phyloP scores from a whole-genome alignment of 2,888 invertebrate genomes.

The Ferdinandea cuprea region DNA sequence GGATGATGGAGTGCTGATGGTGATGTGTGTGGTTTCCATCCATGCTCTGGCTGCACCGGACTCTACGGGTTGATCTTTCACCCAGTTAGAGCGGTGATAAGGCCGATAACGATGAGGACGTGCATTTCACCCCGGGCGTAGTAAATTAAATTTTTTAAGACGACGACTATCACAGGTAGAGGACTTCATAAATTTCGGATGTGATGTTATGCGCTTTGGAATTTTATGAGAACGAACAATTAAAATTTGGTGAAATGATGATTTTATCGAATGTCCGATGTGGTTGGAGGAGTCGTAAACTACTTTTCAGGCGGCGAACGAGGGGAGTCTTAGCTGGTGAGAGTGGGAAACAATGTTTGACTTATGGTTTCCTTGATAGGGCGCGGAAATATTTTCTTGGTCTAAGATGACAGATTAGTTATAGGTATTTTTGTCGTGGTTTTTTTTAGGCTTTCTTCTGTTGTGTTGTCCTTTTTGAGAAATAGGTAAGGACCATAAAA shows the following conservation, averaged over 20 bases:
- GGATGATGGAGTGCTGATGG: conserved; percentile 68
- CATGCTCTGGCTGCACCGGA: conserved; percentile 10
- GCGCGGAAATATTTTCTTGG: not conserved
- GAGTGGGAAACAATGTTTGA: conserved; percentile 55
- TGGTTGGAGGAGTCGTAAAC: conserved; percentile 40
- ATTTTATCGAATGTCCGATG: conserved; percentile 52
- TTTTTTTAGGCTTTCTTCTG: too few relatives aligned
- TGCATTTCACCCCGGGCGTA: conserved; percentile 67
- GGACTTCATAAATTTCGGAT: conserved; percentile 67
- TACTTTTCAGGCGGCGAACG: not conserved
- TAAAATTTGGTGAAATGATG: conserved; percentile 71
- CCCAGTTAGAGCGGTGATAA: conserved; percentile 72
- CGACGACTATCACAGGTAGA: conserved; percentile 51
- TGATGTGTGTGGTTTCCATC: conserved; percentile 65
- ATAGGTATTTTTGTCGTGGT: too few relatives aligned
- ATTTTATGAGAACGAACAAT: conserved; percentile 70
- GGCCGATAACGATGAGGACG: conserved; percentile 70
- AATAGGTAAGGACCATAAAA: too few relatives aligned
- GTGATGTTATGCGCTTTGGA: conserved; percentile 71
- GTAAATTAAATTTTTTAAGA: conserved; percentile 62
- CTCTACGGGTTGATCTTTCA: conserved; percentile 67
- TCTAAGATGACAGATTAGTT: conserved; percentile 4
- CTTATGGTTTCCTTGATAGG: conserved; percentile 56
- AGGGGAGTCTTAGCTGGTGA: conserved; percentile 2
- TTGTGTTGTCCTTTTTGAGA: too few relatives aligned